Evolutionary conservation across 2,797 vertebrate genomes (phyloP).

Genomic region (Rhincodon typus): DNA sequence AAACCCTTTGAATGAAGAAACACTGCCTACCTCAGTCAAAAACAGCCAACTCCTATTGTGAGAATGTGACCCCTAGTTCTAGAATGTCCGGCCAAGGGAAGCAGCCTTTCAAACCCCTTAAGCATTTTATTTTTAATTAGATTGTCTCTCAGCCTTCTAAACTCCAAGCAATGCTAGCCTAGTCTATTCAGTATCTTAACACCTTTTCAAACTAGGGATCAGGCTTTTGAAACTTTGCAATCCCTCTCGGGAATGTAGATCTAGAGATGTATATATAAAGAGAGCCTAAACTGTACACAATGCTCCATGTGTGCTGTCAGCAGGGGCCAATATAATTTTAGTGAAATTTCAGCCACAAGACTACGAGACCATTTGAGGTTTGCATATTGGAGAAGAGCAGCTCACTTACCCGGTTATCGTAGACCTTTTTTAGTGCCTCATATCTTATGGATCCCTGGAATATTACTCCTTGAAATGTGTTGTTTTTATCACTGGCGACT

Average conservation of each 20-base stretch:
- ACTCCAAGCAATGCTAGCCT: background rate
- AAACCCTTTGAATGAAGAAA: background rate
- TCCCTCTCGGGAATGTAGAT: background rate
- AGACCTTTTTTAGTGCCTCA: conserved; percentile 94
- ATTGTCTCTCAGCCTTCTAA: background rate
- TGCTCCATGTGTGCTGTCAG: background rate
- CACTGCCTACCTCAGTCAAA: background rate
- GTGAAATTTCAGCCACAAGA: background rate
- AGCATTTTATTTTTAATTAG: background rate
- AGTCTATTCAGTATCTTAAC: background rate
- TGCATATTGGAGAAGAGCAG: background rate
- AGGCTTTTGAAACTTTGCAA: background rate
- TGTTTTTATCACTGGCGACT: conserved; percentile 91
- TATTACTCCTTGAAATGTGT: conserved; percentile 92
- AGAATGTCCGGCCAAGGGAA: background rate
- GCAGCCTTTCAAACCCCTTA: background rate
- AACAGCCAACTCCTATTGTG: background rate
- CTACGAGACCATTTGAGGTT: background rate
- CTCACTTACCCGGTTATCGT: conserved; percentile 84
- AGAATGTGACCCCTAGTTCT: background rate
- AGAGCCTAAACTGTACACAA: background rate
- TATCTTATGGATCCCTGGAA: conserved; percentile 98
- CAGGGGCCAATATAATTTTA: background rate
- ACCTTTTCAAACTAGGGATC: background rate
- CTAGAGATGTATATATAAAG: background rate